phyloP scores from a whole-genome alignment of 2,888 invertebrate species.

The Meloe dianella region DNA sequence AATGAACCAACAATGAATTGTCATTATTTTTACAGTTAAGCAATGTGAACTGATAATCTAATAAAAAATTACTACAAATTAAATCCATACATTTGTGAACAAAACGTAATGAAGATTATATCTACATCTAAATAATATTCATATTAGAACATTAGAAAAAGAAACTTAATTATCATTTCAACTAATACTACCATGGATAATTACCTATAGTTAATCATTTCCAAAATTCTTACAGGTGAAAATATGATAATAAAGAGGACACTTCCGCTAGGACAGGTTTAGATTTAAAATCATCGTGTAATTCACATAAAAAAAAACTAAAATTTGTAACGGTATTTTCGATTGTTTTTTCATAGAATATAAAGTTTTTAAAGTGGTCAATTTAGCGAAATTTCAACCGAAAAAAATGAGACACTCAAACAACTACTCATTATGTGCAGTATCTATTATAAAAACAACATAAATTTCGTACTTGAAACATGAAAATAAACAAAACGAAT shows the following conservation, averaged over 20 bases:
- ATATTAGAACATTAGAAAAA: too few relatives aligned
- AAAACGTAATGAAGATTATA: too few relatives aligned
- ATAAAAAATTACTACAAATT: not conserved
- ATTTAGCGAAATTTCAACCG: not conserved
- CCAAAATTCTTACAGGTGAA: not conserved
- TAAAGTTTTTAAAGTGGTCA: not conserved
- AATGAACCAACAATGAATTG: slow-evolving; percentile 2
- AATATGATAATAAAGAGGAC: not conserved
- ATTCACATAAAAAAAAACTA: not conserved
- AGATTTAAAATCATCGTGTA: not conserved
- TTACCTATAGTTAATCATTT: too few relatives aligned
- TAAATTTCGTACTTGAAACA: not conserved
- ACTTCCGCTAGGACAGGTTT: not conserved
- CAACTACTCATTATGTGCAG: too few relatives aligned
- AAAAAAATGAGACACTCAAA: not conserved
- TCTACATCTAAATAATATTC: too few relatives aligned
- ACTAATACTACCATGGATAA: too few relatives aligned
- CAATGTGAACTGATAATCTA: too few relatives aligned
- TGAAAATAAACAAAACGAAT: not conserved
- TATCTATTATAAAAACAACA: not conserved
- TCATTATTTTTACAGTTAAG: not conserved
- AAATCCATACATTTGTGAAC: too few relatives aligned
- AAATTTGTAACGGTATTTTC: not conserved
- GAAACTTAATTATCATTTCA: too few relatives aligned
- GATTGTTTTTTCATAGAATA: not conserved